Evolutionary conservation across 35 echinoderm and acorn worm species (phyloP).

Genomic region (Heliocidaris tuberculata): DNA sequence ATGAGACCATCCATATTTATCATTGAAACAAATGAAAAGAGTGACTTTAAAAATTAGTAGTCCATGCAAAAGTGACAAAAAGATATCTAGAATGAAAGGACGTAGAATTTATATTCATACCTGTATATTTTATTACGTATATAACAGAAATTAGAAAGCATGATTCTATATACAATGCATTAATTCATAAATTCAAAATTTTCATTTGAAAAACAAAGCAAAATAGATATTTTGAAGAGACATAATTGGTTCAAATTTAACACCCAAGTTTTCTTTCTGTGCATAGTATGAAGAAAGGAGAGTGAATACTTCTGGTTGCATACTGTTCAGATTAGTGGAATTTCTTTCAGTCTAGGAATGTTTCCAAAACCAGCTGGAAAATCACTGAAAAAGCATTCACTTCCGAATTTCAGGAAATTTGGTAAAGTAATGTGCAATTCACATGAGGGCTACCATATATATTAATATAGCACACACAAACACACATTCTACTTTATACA

Average conservation of each 20-base stretch:
- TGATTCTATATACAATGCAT: not conserved
- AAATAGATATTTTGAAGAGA: not conserved
- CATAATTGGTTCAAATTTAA: not conserved
- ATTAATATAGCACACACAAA: not conserved
- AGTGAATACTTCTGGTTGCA: not conserved
- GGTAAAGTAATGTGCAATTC: not conserved
- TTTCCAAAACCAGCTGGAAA: slow-evolving; percentile 34
- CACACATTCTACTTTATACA: not conserved
- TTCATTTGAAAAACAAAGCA: not conserved
- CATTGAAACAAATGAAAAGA: no score
- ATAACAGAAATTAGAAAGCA: not conserved
- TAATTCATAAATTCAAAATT: not conserved
- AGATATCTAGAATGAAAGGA: no score
- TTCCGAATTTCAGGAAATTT: not conserved
- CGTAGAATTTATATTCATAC: no score
- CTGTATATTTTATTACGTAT: no score
- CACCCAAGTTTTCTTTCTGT: not conserved
- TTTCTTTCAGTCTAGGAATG: not conserved
- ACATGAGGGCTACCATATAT: not conserved
- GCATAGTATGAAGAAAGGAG: not conserved
- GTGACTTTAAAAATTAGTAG: no score
- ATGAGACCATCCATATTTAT: no score
- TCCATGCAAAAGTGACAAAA: no score
- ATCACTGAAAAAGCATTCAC: not conserved
- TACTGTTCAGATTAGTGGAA: not conserved